These are phyloP conservation scores for Babylonia areolata DNA, from an alignment of 1,140 invertebrate species.

Conservation along the genomic window DNA sequence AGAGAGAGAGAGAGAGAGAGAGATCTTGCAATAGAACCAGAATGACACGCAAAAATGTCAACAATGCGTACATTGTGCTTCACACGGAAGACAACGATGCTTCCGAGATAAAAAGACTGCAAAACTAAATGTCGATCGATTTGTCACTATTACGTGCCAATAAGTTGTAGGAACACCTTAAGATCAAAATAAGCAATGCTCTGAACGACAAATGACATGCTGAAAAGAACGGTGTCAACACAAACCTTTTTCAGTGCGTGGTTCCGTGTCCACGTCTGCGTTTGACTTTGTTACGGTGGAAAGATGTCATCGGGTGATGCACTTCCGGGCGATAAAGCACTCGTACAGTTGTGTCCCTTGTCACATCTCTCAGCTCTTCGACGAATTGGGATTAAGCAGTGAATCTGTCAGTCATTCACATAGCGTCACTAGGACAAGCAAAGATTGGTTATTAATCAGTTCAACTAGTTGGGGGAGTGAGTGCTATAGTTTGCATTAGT, in stretches of 20 bases:
- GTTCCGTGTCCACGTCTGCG: background rate
- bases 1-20: slow-evolving; percentile 25
- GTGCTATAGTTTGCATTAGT: too few relatives aligned
- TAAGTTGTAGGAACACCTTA: background rate
- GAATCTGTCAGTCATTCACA: too few relatives aligned
- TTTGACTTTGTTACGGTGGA: background rate
- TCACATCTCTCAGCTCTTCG: too few relatives aligned
- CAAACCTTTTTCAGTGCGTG: background rate
- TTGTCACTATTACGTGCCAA: too few relatives aligned
- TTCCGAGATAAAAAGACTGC: background rate
- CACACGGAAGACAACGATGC: background rate
- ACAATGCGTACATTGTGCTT: background rate
- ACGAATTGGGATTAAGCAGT: too few relatives aligned
- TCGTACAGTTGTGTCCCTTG: too few relatives aligned
- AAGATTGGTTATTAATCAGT: too few relatives aligned
- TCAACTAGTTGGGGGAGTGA: too few relatives aligned
- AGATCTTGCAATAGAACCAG: background rate
- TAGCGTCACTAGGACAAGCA: too few relatives aligned
- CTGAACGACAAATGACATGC: background rate
- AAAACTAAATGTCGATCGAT: too few relatives aligned
- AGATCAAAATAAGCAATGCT: background rate
- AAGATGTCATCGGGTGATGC: background rate
- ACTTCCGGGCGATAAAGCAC: too few relatives aligned
- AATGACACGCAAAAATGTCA: too few relatives aligned
- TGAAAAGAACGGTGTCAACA: background rate